Evolutionary conservation across 2,797 vertebrate species (phyloP).

Genomic region (Sebastes nivosus): DNA sequence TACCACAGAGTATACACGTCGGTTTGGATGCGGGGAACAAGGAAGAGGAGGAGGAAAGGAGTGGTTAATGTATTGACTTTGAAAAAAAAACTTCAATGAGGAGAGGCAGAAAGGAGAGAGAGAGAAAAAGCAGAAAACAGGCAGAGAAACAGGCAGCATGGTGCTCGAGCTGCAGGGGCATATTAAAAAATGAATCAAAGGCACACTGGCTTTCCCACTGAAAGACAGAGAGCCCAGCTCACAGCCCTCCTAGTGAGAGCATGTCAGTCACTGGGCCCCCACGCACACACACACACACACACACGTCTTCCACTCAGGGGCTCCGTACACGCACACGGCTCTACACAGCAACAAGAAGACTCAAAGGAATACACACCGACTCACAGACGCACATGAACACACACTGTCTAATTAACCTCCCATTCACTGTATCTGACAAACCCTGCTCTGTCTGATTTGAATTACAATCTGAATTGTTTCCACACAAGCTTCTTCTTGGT

Average conservation of each 20-base stretch:
- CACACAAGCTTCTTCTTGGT: not conserved
- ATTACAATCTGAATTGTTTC: constrained; percentile 23
- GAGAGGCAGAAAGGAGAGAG: not conserved
- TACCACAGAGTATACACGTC: not conserved
- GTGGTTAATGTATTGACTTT: constrained; percentile 35
- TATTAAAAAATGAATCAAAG: constrained; percentile 74
- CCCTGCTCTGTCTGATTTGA: constrained; percentile 8
- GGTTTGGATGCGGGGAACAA: constrained; percentile 11
- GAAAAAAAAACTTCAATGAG: constrained; percentile 32
- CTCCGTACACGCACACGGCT: not conserved
- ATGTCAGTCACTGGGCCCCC: not conserved
- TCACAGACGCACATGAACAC: not conserved
- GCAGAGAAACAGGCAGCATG: constrained; percentile 27
- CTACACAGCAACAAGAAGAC: not conserved
- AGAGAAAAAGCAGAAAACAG: not conserved
- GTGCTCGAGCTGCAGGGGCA: constrained; percentile 53
- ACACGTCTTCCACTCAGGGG: not conserved
- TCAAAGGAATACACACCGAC: not conserved
- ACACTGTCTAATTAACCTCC: constrained; percentile 32
- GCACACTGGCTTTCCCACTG: constrained; percentile 13
- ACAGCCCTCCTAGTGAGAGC: constrained; percentile 25
- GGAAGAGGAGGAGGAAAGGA: constrained; percentile 20
- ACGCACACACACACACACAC: constrained; percentile 1
- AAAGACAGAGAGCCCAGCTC: constrained; percentile 33
- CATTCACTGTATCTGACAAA: constrained; percentile 17